Evolutionary conservation across 2,888 invertebrate species (phyloP).

Genomic region (Myopa tessellatipennis): DNA sequence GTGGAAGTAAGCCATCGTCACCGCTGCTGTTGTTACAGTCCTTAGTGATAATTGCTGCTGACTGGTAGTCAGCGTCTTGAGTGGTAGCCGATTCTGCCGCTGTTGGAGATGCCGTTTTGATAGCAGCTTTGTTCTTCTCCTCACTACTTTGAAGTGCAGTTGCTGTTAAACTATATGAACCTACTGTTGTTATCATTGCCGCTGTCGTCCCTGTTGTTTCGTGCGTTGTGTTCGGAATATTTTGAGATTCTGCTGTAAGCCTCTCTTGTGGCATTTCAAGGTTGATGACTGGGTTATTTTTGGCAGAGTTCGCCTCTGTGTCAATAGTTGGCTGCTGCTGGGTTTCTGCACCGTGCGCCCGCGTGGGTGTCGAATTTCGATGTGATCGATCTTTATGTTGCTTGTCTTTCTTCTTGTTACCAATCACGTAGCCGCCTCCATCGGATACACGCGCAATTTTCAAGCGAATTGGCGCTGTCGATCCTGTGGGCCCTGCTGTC

Average conservation of each 20-base stretch:
- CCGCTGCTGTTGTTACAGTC: constrained; percentile 46
- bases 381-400: constrained; percentile 34
- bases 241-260: constrained; percentile 57
- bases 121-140: neutral
- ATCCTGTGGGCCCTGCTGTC: neutral
- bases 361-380: constrained; percentile 25
- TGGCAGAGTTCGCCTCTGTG: constrained; percentile 4
- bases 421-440: constrained; percentile 73
- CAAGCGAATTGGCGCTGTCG: constrained; percentile 79
- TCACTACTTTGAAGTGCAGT: neutral
- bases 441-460: constrained; percentile 85
- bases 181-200: constrained; percentile 49
- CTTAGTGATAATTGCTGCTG: constrained; percentile 44
- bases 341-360: neutral
- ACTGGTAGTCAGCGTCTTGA: constrained; percentile 43
- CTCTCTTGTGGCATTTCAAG: constrained; percentile 3
- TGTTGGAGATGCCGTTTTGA: constrained; percentile 52
- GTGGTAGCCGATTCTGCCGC: constrained; percentile 28
- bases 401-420: constrained; percentile 52
- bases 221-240: constrained; percentile 56
- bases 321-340: constrained; percentile 29
- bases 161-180: constrained; percentile 13
- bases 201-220: constrained; percentile 45
- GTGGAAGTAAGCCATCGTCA: constrained; percentile 69
- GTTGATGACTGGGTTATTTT: neutral